phyloP scores from a whole-genome alignment of 2,888 invertebrate genomes.

The Pinctada fucata region DNA sequence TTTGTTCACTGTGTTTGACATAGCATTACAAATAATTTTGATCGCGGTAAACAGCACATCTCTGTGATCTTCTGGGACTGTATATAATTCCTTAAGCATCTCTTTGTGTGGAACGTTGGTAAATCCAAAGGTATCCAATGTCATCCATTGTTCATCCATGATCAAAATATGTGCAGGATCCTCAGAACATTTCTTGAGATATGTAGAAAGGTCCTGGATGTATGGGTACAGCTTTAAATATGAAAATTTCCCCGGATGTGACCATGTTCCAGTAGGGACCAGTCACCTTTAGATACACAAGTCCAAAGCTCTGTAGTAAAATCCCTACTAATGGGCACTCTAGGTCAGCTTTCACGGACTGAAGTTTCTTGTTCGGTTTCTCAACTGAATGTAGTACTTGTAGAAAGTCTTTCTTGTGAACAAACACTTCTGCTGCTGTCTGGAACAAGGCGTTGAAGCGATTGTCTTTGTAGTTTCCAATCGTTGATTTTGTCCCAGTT shows the following conservation, averaged over 20 bases:
- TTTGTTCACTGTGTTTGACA: constrained; percentile 7
- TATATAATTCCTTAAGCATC: neutral
- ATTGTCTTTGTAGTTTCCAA: constrained; percentile 47
- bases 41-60: constrained; percentile 13
- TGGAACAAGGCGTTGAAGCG: constrained; percentile 46
- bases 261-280: constrained; percentile 47
- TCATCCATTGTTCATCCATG: neutral
- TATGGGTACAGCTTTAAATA: constrained; percentile 40
- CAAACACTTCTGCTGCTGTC: constrained; percentile 37
- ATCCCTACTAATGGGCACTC: constrained; percentile 17
- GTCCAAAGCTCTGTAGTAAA: constrained; percentile 34
- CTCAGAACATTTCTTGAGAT: constrained; percentile 11
- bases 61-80: neutral
- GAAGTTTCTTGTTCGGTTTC: constrained; percentile 41
- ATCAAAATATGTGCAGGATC: constrained; percentile 8
- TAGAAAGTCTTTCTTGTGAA: constrained; percentile 36
- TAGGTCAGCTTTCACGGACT: constrained; percentile 35
- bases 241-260: constrained; percentile 18
- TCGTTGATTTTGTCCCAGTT: constrained; percentile 41
- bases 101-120: neutral
- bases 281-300: constrained; percentile 40
- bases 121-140: neutral
- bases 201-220: constrained; percentile 14
- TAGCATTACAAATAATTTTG: neutral
- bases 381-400: constrained; percentile 28